Percentiles rank a stretch among this genome's conserved stretches.
phyloP scores from a whole-genome alignment of 2,113 vertebrate genomes.

The Aegithalos caudatus region DNA sequence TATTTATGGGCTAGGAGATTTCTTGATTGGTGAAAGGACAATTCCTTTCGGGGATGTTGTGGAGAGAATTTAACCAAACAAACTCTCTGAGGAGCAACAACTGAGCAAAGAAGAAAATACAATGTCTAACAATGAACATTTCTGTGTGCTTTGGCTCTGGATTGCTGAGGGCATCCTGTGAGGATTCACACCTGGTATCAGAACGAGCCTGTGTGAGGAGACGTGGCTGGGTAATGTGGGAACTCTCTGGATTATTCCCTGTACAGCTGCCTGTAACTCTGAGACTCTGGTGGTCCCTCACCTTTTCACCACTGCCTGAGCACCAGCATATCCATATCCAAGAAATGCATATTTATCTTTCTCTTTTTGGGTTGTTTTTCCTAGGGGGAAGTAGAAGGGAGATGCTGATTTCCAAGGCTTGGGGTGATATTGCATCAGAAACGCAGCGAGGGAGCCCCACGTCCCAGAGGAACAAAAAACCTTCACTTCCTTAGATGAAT shows the following conservation, averaged over 20 bases:
- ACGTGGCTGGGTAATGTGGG: rapidly evolving
- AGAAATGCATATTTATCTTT: background rate
- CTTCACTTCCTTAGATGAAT: background rate
- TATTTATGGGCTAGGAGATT: background rate
- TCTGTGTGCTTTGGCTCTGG: background rate
- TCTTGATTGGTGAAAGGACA: background rate
- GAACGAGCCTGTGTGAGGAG: rapidly evolving
- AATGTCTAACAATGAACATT: background rate
- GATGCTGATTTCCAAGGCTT: background rate
- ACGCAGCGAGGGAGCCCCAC: rapidly evolving
- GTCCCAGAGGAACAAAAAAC: background rate
- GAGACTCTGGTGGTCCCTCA: background rate
- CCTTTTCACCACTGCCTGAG: background rate
- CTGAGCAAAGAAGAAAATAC: background rate
- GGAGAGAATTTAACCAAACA: background rate
- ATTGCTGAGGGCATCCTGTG: background rate
- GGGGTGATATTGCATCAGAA: background rate
- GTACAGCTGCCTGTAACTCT: background rate
- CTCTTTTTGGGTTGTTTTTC: background rate
- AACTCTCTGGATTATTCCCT: background rate
- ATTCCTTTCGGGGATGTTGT: background rate
- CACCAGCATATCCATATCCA: background rate
- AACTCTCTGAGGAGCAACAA: background rate
- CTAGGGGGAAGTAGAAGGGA: background rate
- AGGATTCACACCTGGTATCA: background rate